Evolutionary conservation across 2,113 vertebrate genomes (phyloP).

Genomic region (Pomatostomus ruficeps): DNA sequence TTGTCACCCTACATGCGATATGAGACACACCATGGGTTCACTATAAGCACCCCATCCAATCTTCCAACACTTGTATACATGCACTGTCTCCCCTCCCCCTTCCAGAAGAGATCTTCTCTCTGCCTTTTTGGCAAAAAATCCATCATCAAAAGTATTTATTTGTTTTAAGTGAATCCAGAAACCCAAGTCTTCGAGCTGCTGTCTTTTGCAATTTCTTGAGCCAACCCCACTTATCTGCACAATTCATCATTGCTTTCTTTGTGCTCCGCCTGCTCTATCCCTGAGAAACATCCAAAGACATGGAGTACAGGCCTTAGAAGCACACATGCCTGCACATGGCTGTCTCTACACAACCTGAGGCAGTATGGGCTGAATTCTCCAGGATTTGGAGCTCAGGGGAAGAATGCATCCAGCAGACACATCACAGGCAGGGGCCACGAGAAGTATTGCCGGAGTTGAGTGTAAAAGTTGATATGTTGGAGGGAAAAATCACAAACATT

Average conservation of each 20-base stretch:
- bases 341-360: background rate
- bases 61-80: background rate
- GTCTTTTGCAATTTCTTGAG: conserved; percentile 47
- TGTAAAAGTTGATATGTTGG: background rate
- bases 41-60: background rate
- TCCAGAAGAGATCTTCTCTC: background rate
- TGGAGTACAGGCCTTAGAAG: background rate
- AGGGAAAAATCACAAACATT: conserved; percentile 19
- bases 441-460: background rate
- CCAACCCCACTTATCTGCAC: background rate
- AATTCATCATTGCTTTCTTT: conserved; percentile 3
- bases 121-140: background rate
- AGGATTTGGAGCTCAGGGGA: background rate
- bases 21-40: background rate
- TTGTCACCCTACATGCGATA: background rate
- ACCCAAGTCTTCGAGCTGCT: background rate
- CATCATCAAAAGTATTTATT: background rate
- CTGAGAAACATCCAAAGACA: background rate
- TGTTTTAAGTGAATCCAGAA: conserved; percentile 39
- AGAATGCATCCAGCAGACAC: background rate
- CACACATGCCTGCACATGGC: background rate
- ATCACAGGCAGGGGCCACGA: background rate
- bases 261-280: background rate
- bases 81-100: background rate
- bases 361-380: background rate